These are phyloP conservation scores for Pseudorectes ferrugineus DNA, from an alignment of 2,113 vertebrate genomes.

Conservation along the genomic window DNA sequence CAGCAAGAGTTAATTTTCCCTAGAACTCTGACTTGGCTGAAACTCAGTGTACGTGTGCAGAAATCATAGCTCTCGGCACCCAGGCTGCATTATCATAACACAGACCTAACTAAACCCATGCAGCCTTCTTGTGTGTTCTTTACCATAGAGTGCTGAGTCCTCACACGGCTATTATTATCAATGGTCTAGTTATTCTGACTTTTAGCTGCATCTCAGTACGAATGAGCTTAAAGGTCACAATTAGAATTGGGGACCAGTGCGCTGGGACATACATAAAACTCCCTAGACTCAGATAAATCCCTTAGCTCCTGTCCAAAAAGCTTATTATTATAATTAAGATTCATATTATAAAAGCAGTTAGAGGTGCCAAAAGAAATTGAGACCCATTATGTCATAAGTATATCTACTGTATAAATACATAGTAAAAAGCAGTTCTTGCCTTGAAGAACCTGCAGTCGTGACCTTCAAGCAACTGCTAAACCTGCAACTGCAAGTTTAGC, in stretches of 20 bases:
- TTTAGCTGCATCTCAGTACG: not conserved
- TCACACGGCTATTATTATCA: not conserved
- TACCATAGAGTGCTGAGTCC: not conserved
- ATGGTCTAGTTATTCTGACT: not conserved
- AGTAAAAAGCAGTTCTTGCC: not conserved
- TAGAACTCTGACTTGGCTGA: slow-evolving; percentile 19
- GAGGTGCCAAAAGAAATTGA: not conserved
- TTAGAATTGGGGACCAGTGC: not conserved
- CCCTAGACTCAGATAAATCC: not conserved
- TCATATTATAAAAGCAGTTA: not conserved
- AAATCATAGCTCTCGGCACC: not conserved
- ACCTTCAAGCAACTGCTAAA: not conserved
- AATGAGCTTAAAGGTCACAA: not conserved
- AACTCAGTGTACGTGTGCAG: not conserved
- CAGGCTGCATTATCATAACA: not conserved
- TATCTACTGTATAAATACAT: not conserved
- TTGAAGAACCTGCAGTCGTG: not conserved
- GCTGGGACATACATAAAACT: not conserved
- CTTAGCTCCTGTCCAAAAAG: not conserved
- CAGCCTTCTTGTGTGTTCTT: not conserved
- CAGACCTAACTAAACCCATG: not conserved
- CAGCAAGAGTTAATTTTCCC: not conserved
- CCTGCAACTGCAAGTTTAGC: not conserved
- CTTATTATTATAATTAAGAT: not conserved
- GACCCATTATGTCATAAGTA: not conserved